Conservation (phyloP, 2,113 vertebrate species). For the Ophiodon elongatus region DNA sequence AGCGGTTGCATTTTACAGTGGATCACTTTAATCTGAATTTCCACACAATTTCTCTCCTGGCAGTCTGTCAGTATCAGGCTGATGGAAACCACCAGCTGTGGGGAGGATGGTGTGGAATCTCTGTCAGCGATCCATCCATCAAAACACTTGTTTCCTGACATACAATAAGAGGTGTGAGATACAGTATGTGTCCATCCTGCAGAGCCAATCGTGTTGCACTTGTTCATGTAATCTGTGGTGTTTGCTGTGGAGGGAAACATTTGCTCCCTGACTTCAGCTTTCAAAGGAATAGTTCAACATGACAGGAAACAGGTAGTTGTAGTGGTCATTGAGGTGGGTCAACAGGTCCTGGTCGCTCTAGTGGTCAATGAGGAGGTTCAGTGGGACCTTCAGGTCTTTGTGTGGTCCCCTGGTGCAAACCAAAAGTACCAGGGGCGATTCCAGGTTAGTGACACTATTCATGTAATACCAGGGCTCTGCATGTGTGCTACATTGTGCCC, state of each 20-base stretch:
- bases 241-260: background rate
- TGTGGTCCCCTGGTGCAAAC: background rate
- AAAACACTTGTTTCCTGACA: background rate
- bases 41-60: background rate
- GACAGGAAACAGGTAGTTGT: background rate
- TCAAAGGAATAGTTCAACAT: background rate
- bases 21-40: conserved; percentile 1
- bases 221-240: background rate
- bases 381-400: background rate
- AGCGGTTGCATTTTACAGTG: background rate
- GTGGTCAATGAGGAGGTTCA: background rate
- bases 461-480: background rate
- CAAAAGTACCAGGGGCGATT: too few relatives aligned
- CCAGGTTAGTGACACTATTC: background rate
- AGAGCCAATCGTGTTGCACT: background rate
- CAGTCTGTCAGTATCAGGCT: background rate
- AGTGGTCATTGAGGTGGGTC: background rate
- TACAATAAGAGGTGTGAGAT: background rate
- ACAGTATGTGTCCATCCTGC: background rate
- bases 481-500: too few relatives aligned
- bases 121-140: background rate
- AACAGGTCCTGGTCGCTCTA: background rate
- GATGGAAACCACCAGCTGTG: conserved; percentile 23
- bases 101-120: background rate
- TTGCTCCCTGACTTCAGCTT: background rate